Evolutionary conservation across 2,113 vertebrate species (phyloP), one percentile per base, ranked within the genome.

Genomic region (Sporophila hypoxantha): DNA sequence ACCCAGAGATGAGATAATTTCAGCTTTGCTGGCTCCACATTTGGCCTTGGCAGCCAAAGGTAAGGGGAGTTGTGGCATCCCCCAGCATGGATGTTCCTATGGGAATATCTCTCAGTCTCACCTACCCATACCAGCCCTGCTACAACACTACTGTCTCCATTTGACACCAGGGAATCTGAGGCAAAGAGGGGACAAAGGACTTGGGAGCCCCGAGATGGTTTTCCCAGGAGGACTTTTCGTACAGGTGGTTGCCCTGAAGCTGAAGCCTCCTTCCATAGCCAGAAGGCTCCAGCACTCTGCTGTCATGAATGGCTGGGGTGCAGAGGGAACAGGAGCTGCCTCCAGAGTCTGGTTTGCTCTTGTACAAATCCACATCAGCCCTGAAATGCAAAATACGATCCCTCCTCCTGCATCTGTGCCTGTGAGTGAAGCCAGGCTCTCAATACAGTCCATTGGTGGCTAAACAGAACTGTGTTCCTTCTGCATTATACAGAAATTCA

Each of bases 91-190:
- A 46, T 17, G 4, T 34, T 57, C 62, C 74, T 16, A 1, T 13
- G 14, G 41, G 23, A 89, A 8, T 9, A 19, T 60, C 74, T 53
- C 37, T 36, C 41, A n/a, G 8, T 41, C 55, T 57, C 14, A 90
- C 65, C n/a, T 36, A 6, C 65, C 60, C 36, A 8, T 37, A 34
- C 22, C n/a, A 36, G n/a, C 32, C 27, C 55, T 3, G 3, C 21
- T 17, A 0, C 59, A 66, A 9, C 0, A 0, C 16, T 60, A 1
- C 23, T 49, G 8, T 49, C 60, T 82, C 22, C 32, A 5, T 65
- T 65, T 68, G 32, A 44, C 16, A 37, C 22, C 17, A 30, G n/a
- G 37, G 55, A 73, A 84, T 86, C 83, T 59, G 83, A 86, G 88
- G 80, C 55, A 92, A 42, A 14, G 55, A 61, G 26, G 53, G 15